Conservation (phyloP, 2,113 vertebrate species). For the Cnemophilus loriae region DNA sequence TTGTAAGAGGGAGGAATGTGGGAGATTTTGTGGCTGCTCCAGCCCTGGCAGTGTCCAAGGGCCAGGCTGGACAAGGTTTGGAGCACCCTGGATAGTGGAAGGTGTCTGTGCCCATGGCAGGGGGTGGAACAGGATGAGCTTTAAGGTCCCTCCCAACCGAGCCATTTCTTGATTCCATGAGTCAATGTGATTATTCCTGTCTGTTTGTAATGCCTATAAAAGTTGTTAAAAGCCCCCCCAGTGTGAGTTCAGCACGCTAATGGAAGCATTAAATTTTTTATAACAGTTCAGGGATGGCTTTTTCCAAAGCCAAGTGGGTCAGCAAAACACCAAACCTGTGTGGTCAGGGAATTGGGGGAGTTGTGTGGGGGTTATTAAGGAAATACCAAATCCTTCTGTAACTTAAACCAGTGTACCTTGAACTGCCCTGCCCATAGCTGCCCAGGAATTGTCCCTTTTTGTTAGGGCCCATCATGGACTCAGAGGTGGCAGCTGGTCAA, state of each 20-base stretch:
- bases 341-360: background rate
- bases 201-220: background rate
- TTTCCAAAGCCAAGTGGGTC: background rate
- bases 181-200: background rate
- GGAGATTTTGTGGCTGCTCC: background rate
- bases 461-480: rapidly evolving
- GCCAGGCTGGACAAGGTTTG: background rate
- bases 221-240: background rate
- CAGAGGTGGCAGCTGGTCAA: background rate
- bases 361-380: background rate
- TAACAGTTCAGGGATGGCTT: background rate
- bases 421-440: background rate
- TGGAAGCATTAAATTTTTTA: rapidly evolving
- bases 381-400: background rate
- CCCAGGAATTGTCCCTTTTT: background rate
- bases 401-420: background rate
- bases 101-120: background rate
- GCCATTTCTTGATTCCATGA: background rate
- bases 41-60: background rate
- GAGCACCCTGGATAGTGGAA: background rate
- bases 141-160: rapidly evolving
- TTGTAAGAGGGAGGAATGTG: background rate
- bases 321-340: background rate
- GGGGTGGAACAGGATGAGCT: background rate
- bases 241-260: rapidly evolving